phyloP scores from a whole-genome alignment of 2,113 vertebrate species.

The Trichechus manatus region DNA sequence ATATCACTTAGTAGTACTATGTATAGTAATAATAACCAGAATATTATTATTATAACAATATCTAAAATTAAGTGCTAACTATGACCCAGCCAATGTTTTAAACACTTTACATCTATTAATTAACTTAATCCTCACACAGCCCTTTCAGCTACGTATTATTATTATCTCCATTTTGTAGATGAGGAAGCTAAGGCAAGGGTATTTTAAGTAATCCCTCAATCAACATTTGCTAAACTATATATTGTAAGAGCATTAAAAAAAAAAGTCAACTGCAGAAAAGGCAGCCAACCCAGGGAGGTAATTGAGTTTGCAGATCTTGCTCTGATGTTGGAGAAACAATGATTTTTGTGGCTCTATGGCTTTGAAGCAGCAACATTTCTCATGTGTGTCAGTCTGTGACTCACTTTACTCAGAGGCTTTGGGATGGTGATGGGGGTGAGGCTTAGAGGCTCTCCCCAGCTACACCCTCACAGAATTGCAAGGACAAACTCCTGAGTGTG shows the following conservation, averaged over 20 bases:
- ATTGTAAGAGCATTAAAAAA: background rate
- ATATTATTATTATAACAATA: background rate
- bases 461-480: slow-evolving; percentile 15
- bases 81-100: background rate
- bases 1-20: background rate
- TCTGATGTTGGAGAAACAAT: background rate
- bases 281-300: background rate
- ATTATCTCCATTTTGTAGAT: too few species aligned
- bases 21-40: slow-evolving; percentile 31
- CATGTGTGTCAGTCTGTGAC: background rate
- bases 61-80: background rate
- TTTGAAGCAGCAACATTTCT: slow-evolving; percentile 8
- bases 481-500: background rate
- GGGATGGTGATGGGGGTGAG: background rate
- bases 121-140: background rate
- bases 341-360: background rate
- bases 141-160: background rate
- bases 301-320: background rate
- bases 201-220: background rate
- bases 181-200: slow-evolving; percentile 9
- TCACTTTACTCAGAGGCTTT: slow-evolving; percentile 46
- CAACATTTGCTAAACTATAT: background rate
- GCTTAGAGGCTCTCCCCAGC: background rate
- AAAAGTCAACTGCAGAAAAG: slow-evolving; percentile 23
- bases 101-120: background rate